Conservation (phyloP, 2,113 vertebrate genomes). For the Paratilapia polleni region DNA sequence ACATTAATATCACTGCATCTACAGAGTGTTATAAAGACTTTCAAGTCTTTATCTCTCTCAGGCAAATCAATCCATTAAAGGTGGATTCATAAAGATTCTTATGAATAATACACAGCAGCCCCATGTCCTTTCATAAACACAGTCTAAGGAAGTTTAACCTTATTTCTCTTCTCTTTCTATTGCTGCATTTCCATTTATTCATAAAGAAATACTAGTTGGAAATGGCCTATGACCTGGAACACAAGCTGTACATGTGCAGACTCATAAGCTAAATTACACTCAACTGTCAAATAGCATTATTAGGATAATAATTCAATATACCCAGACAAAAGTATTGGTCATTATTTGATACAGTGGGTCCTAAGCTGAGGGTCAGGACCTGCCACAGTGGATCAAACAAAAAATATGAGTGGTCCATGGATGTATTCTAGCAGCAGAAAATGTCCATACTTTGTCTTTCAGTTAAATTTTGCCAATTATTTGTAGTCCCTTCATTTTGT, state of each 20-base stretch:
- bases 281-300: background rate
- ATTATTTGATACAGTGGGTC: background rate
- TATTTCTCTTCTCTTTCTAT: too few relatives aligned
- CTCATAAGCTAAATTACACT: background rate
- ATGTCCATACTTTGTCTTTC: background rate
- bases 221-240: background rate
- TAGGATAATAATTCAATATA: background rate
- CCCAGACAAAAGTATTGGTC: fast-evolving
- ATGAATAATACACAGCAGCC: background rate
- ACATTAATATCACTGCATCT: background rate
- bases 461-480: background rate
- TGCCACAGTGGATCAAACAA: background rate
- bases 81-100: background rate
- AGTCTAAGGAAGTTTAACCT: too few relatives aligned
- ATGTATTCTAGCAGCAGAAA: background rate
- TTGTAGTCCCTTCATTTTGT: background rate
- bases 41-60: background rate
- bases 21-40: background rate
- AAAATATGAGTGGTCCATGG: background rate
- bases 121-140: background rate
- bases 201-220: background rate
- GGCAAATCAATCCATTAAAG: background rate
- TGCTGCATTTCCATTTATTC: background rate
- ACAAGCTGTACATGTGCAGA: background rate
- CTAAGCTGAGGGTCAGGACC: background rate